Conservation (phyloP, 2,888 invertebrate genomes). For the Stenichneumon culpator region DNA sequence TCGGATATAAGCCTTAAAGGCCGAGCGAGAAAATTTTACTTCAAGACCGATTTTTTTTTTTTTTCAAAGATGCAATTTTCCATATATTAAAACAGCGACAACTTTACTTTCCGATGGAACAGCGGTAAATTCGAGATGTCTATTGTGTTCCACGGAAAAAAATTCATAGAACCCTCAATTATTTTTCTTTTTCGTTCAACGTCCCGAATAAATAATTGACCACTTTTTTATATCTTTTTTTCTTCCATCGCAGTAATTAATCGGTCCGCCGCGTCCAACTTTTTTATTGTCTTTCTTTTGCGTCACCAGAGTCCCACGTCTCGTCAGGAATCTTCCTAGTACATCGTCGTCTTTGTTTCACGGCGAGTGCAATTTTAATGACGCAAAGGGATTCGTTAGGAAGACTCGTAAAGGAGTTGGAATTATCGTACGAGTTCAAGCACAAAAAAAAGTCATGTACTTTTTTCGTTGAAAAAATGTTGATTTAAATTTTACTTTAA, state of each 20-base stretch:
- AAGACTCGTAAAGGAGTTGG: conserved; percentile 50
- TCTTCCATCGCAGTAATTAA: conserved; percentile 69
- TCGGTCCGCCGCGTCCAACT: conserved; percentile 67
- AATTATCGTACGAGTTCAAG: not conserved
- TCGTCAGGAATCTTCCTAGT: conserved; percentile 40
- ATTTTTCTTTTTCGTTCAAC: conserved; percentile 6
- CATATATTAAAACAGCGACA: not conserved
- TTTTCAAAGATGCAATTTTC: not conserved
- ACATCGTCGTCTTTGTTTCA: conserved; percentile 15
- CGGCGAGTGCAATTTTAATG: conserved; percentile 69
- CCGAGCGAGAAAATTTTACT: too few species aligned
- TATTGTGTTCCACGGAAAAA: too few species aligned
- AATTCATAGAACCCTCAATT: not conserved
- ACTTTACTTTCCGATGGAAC: not conserved
- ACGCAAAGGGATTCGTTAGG: conserved; percentile 74
- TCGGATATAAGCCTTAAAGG: too few species aligned
- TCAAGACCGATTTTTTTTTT: too few species aligned
- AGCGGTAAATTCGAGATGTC: too few species aligned
- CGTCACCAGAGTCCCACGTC: conserved; percentile 53
- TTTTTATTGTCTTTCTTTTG: conserved; percentile 63
- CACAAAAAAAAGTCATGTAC: not conserved
- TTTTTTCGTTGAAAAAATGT: not conserved
- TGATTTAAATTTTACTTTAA: not conserved
- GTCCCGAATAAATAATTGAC: conserved; percentile 1
- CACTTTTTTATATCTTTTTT: conserved; percentile 1